These are phyloP conservation scores for Acanthosoma haemorrhoidale DNA, from an alignment of 2,888 invertebrate species.

Conservation along the genomic window DNA sequence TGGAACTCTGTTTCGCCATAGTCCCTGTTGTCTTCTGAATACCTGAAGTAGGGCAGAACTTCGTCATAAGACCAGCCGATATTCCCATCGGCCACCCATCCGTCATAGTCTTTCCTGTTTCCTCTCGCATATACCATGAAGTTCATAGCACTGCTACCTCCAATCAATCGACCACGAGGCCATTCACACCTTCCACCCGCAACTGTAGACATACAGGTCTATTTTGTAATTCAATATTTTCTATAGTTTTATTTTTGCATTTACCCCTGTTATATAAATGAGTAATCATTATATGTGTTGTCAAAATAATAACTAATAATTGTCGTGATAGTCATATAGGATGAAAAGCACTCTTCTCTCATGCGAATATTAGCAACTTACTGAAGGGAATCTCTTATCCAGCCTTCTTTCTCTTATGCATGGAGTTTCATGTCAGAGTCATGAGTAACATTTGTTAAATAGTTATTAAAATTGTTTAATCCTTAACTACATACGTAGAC, in stretches of 20 bases:
- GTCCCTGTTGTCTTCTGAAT: conserved; percentile 84
- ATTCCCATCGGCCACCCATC: conserved; percentile 81
- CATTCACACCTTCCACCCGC: conserved; percentile 60
- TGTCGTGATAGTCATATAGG: too few species aligned
- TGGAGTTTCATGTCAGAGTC: too few species aligned
- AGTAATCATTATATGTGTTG: too few species aligned
- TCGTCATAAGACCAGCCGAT: conserved; percentile 81
- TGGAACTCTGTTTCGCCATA: conserved; percentile 48
- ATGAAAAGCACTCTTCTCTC: too few species aligned
- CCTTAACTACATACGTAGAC: conserved; percentile 47
- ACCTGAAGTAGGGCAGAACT: conserved; percentile 77
- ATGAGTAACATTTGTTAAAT: too few species aligned
- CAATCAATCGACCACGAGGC: conserved; percentile 89
- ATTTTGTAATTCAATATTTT: too few species aligned
- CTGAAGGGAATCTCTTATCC: too few species aligned
- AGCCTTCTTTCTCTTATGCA: too few species aligned
- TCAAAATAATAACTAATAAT: too few species aligned
- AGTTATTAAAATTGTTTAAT: background rate
- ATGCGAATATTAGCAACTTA: too few species aligned
- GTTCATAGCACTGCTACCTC: conserved; percentile 82
- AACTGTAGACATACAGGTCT: conserved; percentile 29
- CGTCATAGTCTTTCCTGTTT: conserved; percentile 81
- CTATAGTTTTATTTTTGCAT: too few species aligned
- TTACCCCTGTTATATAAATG: too few species aligned
- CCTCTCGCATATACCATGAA: conserved; percentile 89